phyloP scores from a whole-genome alignment of 2,113 vertebrate genomes.

The Proteles cristata region DNA sequence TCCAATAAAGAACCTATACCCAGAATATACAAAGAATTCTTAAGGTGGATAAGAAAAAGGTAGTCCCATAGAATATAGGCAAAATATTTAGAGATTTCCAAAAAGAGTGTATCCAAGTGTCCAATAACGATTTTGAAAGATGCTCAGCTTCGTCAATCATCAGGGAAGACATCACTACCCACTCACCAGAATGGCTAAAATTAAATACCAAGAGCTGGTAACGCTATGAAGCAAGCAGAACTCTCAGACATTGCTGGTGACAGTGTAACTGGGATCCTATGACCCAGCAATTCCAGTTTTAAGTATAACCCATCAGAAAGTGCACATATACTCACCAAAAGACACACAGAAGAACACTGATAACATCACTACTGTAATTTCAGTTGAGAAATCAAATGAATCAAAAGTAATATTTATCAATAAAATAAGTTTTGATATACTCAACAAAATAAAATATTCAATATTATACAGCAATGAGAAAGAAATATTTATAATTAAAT shows the following conservation, averaged over 20 bases:
- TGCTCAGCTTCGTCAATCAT: neutral
- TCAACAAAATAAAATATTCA: constrained; percentile 1
- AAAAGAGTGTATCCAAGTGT: neutral
- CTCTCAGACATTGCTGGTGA: neutral
- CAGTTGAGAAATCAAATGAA: neutral
- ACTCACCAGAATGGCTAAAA: neutral
- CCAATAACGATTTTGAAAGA: neutral
- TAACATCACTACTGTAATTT: neutral
- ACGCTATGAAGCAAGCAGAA: neutral
- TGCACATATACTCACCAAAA: neutral
- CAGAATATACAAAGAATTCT: constrained; percentile 20
- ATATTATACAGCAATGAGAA: constrained; percentile 4
- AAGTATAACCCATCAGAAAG: neutral
- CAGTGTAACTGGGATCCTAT: neutral
- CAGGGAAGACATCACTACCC: neutral
- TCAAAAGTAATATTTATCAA: constrained; percentile 7
- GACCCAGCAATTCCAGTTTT: neutral
- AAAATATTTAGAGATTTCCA: neutral
- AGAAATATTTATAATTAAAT: neutral
- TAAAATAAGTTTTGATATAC: neutral
- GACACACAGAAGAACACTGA: neutral
- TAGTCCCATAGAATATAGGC: neutral
- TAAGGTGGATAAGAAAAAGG: constrained; percentile 1
- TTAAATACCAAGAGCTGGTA: neutral
- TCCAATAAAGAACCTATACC: neutral